Conservation (phyloP, 2,888 invertebrate species). For the Masnerella sp. region DNA sequence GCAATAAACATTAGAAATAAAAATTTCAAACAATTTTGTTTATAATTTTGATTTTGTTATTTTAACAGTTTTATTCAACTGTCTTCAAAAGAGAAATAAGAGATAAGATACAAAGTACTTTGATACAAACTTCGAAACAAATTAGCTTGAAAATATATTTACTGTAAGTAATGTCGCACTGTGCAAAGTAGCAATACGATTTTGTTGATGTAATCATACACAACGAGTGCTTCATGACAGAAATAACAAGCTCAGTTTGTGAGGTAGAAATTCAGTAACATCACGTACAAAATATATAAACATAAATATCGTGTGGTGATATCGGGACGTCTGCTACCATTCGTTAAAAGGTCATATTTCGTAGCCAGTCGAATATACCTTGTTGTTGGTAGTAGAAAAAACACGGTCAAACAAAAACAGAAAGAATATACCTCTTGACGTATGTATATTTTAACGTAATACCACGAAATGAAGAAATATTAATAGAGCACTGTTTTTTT, state of each 20-base stretch:
- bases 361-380: slow-evolving; percentile 8
- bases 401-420: slow-evolving; percentile 5
- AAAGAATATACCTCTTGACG: not conserved
- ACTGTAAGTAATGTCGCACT: too few species aligned
- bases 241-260: not conserved
- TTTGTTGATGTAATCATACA: too few species aligned
- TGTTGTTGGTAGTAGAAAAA: not conserved
- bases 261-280: not conserved
- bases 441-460: slow-evolving; percentile 20
- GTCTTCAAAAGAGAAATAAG: too few species aligned
- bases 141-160: too few species aligned
- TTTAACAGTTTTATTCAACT: too few species aligned
- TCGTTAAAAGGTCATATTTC: slow-evolving; percentile 11
- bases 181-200: too few species aligned
- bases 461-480: slow-evolving; percentile 33
- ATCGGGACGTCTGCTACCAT: slow-evolving; percentile 15
- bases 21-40: too few species aligned
- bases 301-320: slow-evolving; percentile 10
- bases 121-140: too few species aligned
- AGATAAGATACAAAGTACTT: too few species aligned
- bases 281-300: slow-evolving; percentile 27
- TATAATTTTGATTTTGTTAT: too few species aligned
- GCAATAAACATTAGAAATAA: too few species aligned
- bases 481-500: slow-evolving; percentile 30
- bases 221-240: too few species aligned